These are phyloP conservation scores for Andrena minutula DNA, from an alignment of 2,888 invertebrate genomes.

Conservation along the genomic window DNA sequence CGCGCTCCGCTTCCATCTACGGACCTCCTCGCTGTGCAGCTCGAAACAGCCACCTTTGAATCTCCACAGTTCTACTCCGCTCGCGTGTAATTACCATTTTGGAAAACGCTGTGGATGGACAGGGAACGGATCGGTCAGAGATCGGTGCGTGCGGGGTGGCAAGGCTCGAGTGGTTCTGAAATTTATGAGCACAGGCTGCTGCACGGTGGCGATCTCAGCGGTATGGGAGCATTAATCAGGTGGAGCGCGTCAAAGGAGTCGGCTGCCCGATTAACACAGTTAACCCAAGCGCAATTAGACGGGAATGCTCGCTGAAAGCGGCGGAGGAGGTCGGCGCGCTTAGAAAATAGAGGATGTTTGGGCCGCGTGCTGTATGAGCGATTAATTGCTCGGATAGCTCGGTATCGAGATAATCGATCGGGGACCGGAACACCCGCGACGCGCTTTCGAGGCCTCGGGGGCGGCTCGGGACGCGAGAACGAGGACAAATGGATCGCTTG, in stretches of 20 bases:
- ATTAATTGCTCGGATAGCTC: slow-evolving; percentile 51
- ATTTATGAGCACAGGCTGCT: background rate
- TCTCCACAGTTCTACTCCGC: background rate
- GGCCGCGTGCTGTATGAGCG: slow-evolving; percentile 35
- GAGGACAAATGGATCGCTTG: slow-evolving; percentile 46
- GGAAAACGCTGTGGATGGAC: background rate
- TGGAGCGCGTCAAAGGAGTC: slow-evolving; percentile 59
- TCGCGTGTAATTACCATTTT: background rate
- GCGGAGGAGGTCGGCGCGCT: slow-evolving; percentile 24
- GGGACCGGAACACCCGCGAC: slow-evolving; percentile 27
- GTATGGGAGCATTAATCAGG: slow-evolving; percentile 64
- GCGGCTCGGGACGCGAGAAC: slow-evolving; percentile 27
- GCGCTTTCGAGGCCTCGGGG: slow-evolving; percentile 7
- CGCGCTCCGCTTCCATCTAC: slow-evolving; percentile 43
- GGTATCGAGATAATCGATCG: slow-evolving; percentile 53
- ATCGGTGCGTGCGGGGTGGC: background rate
- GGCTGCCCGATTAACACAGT: slow-evolving; percentile 62
- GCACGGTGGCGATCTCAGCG: slow-evolving; percentile 25
- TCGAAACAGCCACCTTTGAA: slow-evolving; percentile 19
- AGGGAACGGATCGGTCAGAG: background rate
- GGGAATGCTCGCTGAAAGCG: slow-evolving; percentile 55
- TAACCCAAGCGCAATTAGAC: slow-evolving; percentile 64
- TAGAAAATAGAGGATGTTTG: slow-evolving; percentile 57
- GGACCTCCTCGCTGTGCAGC: slow-evolving; percentile 4
- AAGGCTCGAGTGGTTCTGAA: background rate